A percentile compares a stretch with the other conserved stretches of the same genome.
Conservation (phyloP, 2,888 invertebrate genomes). For the Spodoptera picta region DNA sequence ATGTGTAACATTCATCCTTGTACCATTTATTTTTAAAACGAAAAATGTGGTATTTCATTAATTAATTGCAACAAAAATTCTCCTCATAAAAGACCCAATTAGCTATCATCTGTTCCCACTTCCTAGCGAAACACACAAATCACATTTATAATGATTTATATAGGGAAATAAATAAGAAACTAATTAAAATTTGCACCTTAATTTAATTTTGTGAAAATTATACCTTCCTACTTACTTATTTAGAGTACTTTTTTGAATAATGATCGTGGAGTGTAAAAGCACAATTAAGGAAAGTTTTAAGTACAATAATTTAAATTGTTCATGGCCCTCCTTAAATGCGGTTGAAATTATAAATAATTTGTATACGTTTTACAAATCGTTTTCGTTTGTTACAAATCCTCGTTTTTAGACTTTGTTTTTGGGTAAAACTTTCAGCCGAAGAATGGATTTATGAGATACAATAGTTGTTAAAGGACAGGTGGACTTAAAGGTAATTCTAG, state of each 20-base stretch:
- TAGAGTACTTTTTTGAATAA: constrained; percentile 5
- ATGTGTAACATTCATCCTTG: too few species aligned
- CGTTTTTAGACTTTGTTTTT: background rate
- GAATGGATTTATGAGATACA: too few species aligned
- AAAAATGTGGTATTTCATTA: too few species aligned
- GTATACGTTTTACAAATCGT: constrained; percentile 7
- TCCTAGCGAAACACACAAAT: constrained; percentile 19
- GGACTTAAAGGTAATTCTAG: too few species aligned
- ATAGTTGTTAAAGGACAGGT: too few species aligned
- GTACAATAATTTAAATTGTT: constrained; percentile 29
- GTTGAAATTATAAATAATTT: constrained; percentile 38
- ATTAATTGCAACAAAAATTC: too few species aligned
- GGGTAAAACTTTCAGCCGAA: too few species aligned
- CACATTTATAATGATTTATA: constrained; percentile 17
- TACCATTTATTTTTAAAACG: too few species aligned
- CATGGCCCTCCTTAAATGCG: constrained; percentile 13
- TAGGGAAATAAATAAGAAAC: constrained; percentile 29
- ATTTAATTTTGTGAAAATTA: constrained; percentile 30
- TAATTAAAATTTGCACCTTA: constrained; percentile 19
- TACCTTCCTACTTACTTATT: background rate
- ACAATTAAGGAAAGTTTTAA: constrained; percentile 41
- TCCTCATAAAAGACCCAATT: too few species aligned
- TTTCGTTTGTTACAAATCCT: background rate
- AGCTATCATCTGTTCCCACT: background rate
- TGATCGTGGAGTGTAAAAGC: constrained; percentile 36